These are phyloP conservation scores for Drosophila ogumai DNA, from an alignment of 1,140 invertebrate species.

Conservation along the genomic window DNA sequence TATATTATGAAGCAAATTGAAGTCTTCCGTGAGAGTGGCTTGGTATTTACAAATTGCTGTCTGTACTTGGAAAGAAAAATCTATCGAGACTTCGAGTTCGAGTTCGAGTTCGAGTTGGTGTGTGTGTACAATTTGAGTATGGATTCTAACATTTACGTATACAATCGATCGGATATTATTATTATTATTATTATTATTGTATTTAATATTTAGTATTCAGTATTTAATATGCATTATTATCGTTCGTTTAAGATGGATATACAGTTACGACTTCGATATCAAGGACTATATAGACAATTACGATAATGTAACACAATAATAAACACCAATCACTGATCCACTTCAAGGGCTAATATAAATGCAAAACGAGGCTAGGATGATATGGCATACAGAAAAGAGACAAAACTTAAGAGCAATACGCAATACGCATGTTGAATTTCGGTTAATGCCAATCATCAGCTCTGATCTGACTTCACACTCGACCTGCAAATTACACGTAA, in stretches of 20 bases:
- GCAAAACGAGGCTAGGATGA: constrained; percentile 71
- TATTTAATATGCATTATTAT: constrained; percentile 70
- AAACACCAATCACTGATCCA: constrained; percentile 81
- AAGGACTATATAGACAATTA: constrained; percentile 81
- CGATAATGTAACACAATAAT: constrained; percentile 82
- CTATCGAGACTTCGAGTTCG: constrained; percentile 31
- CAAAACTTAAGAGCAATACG: constrained; percentile 41
- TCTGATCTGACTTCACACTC: constrained; percentile 44
- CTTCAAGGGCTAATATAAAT: constrained; percentile 79
- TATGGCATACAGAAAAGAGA: constrained; percentile 68
- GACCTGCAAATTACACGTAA: constrained; percentile 42
- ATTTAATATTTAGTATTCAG: constrained; percentile 34
- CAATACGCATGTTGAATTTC: constrained; percentile 37
- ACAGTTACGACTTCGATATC: constrained; percentile 75
- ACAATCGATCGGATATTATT: constrained; percentile 60
- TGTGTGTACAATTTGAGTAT: constrained; percentile 70
- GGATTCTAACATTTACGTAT: constrained; percentile 69
- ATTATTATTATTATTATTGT: constrained; percentile 38
- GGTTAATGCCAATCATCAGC: constrained; percentile 55
- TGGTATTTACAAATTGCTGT: constrained; percentile 57
- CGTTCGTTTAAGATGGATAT: constrained; percentile 67
- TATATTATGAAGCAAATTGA: constrained; percentile 39
- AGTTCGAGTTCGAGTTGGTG: constrained; percentile 4
- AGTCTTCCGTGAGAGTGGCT: constrained; percentile 48
- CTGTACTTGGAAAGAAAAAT: constrained; percentile 42